phyloP scores from a whole-genome alignment of 1,140 invertebrate genomes.

The Drosophila parvula region DNA sequence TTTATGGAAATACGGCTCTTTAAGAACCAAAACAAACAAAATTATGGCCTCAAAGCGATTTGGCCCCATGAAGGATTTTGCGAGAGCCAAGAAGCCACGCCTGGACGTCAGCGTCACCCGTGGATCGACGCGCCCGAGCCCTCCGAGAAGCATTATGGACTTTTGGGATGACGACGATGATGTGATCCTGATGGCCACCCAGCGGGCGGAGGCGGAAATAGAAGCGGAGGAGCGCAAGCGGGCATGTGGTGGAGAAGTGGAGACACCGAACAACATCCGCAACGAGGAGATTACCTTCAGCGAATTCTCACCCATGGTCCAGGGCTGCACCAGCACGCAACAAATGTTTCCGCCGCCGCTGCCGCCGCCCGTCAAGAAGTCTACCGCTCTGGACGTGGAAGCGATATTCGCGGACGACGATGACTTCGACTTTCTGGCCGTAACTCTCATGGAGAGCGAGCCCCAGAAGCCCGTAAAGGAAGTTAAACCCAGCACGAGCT shows the following conservation, averaged over 20 bases:
- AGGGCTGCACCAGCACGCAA: constrained; percentile 70
- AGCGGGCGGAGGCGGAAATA: constrained; percentile 60
- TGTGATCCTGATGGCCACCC: constrained; percentile 72
- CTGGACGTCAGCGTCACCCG: constrained; percentile 63
- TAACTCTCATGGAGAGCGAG: constrained; percentile 35
- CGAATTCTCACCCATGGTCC: constrained; percentile 55
- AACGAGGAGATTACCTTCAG: constrained; percentile 64
- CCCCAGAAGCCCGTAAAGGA: constrained; percentile 2
- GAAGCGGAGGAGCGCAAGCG: constrained; percentile 39
- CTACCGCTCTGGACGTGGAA: constrained; percentile 34
- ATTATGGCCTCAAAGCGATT: constrained; percentile 62
- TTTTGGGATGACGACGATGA: constrained; percentile 81
- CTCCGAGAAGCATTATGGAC: constrained; percentile 42
- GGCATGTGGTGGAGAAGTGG: background rate
- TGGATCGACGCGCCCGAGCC: constrained; percentile 4
- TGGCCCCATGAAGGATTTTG: constrained; percentile 57
- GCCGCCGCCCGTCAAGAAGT: constrained; percentile 1
- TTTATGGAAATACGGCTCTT: background rate
- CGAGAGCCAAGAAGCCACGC: constrained; percentile 65
- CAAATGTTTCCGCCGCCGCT: constrained; percentile 31
- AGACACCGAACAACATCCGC: background rate
- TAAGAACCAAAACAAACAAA: background rate
- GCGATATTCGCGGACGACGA: constrained; percentile 63
- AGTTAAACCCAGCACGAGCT: constrained; percentile 2
- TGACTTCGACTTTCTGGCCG: constrained; percentile 52